Evolutionary conservation across 2,888 invertebrate genomes (phyloP).

Genomic region (Nemapogon koenigi): DNA sequence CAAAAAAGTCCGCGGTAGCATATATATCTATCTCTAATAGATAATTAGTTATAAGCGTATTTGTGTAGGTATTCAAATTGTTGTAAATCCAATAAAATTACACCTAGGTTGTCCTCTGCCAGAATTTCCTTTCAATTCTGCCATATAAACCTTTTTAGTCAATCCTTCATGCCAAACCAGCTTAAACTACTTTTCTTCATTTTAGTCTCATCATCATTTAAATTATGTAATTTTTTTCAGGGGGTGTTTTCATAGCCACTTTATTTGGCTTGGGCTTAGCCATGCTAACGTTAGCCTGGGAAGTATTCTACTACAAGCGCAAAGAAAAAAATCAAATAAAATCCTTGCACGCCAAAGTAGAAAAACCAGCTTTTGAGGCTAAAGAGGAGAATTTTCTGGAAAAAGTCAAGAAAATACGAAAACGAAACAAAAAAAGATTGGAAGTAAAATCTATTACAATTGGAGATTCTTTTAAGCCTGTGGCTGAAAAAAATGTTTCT

Average conservation of each 20-base stretch:
- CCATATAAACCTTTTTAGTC: no score
- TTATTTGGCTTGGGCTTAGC: conserved; percentile 84
- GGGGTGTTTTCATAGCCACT: conserved; percentile 91
- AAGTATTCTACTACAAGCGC: conserved; percentile 78
- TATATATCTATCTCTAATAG: no score
- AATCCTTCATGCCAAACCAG: no score
- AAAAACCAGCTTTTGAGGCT: conserved; percentile 20
- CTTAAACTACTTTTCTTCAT: no score
- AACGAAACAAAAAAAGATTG: conserved; percentile 19
- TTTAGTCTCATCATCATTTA: no score
- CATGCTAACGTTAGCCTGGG: conserved; percentile 82
- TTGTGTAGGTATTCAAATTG: no score
- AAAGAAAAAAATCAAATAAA: conserved; percentile 49
- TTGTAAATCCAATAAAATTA: no score
- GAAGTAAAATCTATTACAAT: conserved; percentile 38
- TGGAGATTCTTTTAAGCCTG: conserved; percentile 51
- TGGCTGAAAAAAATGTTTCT: conserved; percentile 31
- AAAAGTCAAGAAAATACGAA: conserved; percentile 23
- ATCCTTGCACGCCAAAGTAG: conserved; percentile 24
- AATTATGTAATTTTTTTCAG: conserved; percentile 48
- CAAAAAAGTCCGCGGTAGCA: no score
- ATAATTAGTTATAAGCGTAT: no score
- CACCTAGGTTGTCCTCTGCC: no score
- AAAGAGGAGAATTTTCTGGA: conserved; percentile 20
- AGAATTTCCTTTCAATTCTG: no score